A percentile compares a stretch with the other conserved stretches of the same genome.
Conservation (phyloP, 2,888 invertebrate species). For the Limenitis camilla region DNA sequence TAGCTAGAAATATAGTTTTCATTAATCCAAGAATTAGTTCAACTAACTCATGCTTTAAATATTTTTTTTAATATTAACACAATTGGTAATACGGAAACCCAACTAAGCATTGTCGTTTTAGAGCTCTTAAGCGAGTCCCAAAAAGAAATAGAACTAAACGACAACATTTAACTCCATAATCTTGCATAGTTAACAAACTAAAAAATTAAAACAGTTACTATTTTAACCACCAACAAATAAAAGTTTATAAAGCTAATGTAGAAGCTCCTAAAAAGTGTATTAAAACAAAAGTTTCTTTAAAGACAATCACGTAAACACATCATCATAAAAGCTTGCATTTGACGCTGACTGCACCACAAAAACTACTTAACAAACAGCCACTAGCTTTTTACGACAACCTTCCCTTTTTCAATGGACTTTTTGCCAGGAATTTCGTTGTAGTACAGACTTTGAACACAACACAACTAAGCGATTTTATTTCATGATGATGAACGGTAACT, state of each 20-base stretch:
- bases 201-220: no score
- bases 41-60: no score
- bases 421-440: background rate
- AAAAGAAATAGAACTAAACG: background rate
- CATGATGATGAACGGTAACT: no score
- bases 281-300: conserved; percentile 2
- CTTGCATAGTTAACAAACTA: no score
- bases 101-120: background rate
- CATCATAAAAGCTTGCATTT: conserved; percentile 15
- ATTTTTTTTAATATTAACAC: no score
- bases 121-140: no score
- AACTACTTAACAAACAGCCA: conserved; percentile 1
- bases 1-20: conserved; percentile 35
- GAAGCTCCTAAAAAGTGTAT: background rate
- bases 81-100: no score
- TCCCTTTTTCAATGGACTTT: background rate
- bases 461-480: no score
- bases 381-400: conserved; percentile 8
- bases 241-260: background rate
- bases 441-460: no score
- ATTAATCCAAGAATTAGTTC: background rate
- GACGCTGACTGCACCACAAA: conserved; percentile 14
- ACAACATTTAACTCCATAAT: background rate
- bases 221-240: background rate
- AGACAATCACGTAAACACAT: conserved; percentile 15